Evolutionary conservation across 1,140 invertebrate genomes (phyloP).

Genomic region (Nomia melanderi): DNA sequence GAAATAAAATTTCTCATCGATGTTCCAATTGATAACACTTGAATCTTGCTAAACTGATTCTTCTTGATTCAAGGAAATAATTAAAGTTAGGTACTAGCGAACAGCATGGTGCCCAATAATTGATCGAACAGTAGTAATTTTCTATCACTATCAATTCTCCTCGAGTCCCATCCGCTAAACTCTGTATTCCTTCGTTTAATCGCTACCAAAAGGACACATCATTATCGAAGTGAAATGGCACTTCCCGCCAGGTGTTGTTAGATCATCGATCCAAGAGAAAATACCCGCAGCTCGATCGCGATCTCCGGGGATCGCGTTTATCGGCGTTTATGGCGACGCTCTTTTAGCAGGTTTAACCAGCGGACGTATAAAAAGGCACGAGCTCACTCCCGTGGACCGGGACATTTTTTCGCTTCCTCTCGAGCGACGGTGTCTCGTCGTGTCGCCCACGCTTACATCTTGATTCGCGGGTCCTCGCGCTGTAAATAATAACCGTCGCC

Average conservation of each 20-base stretch:
- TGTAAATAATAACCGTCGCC: slow-evolving; percentile 54
- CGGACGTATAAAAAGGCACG: slow-evolving; percentile 15
- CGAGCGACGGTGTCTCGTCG: slow-evolving; percentile 49
- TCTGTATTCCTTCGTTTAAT: too few relatives aligned
- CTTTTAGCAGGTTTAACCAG: not conserved
- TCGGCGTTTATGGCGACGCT: slow-evolving; percentile 13
- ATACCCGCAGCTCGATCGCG: not conserved
- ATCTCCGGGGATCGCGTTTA: not conserved
- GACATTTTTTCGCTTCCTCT: slow-evolving; percentile 52
- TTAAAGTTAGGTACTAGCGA: too few relatives aligned
- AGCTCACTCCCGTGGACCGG: slow-evolving; percentile 6
- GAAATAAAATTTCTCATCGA: too few relatives aligned
- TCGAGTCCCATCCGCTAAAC: too few relatives aligned
- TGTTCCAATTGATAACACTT: too few relatives aligned
- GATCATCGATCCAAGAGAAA: not conserved
- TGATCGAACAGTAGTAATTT: too few relatives aligned
- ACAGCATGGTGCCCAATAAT: too few relatives aligned
- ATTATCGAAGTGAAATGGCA: too few relatives aligned
- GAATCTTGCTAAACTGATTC: too few relatives aligned
- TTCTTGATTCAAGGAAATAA: too few relatives aligned
- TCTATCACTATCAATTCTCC: too few relatives aligned
- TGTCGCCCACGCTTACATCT: slow-evolving; percentile 67
- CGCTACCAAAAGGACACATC: too few relatives aligned
- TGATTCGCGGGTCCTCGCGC: slow-evolving; percentile 60
- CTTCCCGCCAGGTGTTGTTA: not conserved